Conservation (phyloP, 53 echinoderm and acorn worm species). For the Patiria pectinifera region DNA sequence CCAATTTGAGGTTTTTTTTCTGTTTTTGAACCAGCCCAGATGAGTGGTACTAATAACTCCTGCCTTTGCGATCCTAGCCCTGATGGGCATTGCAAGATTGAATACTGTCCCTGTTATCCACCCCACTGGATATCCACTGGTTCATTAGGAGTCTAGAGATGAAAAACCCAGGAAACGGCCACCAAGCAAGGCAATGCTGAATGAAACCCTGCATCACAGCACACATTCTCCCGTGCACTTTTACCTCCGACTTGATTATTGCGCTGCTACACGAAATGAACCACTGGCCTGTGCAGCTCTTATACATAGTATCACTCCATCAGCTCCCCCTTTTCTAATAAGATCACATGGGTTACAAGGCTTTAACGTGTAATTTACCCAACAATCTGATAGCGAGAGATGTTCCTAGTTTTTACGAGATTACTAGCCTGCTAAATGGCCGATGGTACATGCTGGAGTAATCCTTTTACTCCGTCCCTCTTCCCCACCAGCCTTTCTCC, state of each 20-base stretch:
- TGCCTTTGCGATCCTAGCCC: background rate
- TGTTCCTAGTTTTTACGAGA: constrained; percentile 62
- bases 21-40: background rate
- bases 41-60: background rate
- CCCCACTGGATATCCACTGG: constrained; percentile 9
- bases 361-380: constrained; percentile 68
- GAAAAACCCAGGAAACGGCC: constrained; percentile 20
- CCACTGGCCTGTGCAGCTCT: constrained; percentile 25
- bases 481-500: constrained; percentile 19
- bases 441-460: constrained; percentile 50
- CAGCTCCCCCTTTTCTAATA: constrained; percentile 30
- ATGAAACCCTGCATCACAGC: constrained; percentile 41
- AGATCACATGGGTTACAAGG: constrained; percentile 64
- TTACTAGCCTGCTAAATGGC: constrained; percentile 65
- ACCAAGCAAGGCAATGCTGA: constrained; percentile 22
- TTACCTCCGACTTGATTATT: constrained; percentile 37
- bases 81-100: background rate
- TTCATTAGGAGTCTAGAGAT: constrained; percentile 23
- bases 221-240: constrained; percentile 54
- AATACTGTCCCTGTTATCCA: constrained; percentile 40
- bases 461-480: constrained; percentile 55
- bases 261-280: constrained; percentile 27
- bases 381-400: constrained; percentile 62
- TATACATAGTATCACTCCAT: constrained; percentile 21
- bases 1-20: constrained; percentile 34